Evolutionary conservation across 64 coral and sea anemone species (phyloP).

Genomic region (Stichodactyla mertensii): DNA sequence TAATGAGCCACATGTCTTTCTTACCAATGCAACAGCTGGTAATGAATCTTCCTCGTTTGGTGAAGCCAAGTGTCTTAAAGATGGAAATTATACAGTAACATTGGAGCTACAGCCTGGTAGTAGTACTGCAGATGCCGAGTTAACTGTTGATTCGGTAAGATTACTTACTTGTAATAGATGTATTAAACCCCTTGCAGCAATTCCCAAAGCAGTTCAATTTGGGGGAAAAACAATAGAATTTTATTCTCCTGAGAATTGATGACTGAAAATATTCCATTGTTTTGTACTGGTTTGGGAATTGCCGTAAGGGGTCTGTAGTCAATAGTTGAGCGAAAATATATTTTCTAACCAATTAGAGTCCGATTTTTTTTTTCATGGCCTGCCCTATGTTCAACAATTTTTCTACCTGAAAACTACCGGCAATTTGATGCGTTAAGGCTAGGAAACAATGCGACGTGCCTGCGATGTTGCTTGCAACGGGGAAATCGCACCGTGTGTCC

Average conservation of each 20-base stretch:
- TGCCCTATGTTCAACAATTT: too few relatives aligned
- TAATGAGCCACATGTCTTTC: constrained; percentile 38
- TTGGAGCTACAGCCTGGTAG: constrained; percentile 44
- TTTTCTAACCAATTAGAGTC: too few relatives aligned
- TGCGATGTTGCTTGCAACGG: too few relatives aligned
- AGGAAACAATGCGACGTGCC: too few relatives aligned
- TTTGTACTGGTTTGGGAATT: constrained; percentile 3
- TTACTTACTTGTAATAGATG: constrained; percentile 43
- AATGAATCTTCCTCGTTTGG: constrained; percentile 42
- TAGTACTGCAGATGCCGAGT: not conserved
- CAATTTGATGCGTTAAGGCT: too few relatives aligned
- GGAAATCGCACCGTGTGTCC: too few relatives aligned
- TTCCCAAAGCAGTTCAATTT: too few relatives aligned
- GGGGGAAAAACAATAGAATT: too few relatives aligned
- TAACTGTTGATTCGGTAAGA: constrained; percentile 30
- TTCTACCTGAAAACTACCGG: not conserved
- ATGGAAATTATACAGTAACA: constrained; percentile 30
- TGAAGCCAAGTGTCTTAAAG: constrained; percentile 46
- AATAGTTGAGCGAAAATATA: not conserved
- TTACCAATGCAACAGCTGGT: constrained; percentile 18
- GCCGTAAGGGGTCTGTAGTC: too few relatives aligned
- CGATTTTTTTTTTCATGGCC: not conserved
- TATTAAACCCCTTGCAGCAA: not conserved
- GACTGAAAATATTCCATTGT: too few relatives aligned
- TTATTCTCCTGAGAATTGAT: too few relatives aligned